phyloP scores from a whole-genome alignment of 2,888 invertebrate genomes.

The Heliconius cydno region DNA sequence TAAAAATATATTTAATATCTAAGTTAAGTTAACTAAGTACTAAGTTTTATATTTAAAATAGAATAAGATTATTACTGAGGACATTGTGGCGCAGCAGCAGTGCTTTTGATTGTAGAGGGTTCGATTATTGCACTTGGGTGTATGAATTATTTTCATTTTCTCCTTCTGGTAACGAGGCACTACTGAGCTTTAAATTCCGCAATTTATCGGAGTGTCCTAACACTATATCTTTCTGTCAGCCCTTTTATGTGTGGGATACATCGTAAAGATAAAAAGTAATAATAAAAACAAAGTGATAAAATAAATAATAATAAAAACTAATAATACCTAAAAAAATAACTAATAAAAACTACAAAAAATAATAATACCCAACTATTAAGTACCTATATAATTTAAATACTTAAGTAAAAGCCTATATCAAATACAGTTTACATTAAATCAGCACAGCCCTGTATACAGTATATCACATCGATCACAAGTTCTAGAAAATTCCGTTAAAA shows the following conservation, averaged over 20 bases:
- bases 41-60: no score
- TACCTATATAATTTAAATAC: neutral
- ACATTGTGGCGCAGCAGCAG: no score
- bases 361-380: no score
- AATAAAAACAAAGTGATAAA: neutral
- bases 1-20: neutral
- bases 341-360: no score
- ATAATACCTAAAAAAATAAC: no score
- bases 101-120: no score
- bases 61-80: no score
- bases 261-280: neutral
- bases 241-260: neutral
- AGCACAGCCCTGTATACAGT: slow-evolving; percentile 29
- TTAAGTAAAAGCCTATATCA: neutral
- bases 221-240: neutral
- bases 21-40: no score
- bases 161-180: neutral
- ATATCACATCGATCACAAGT: slow-evolving; percentile 59
- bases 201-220: neutral
- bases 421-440: neutral
- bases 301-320: no score
- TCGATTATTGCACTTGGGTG: no score
- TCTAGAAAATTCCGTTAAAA: slow-evolving; percentile 75
- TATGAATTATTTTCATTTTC: neutral
- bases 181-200: neutral